Base-by-base conservation (phyloP, 2,113 vertebrate genomes). In the Aplodontia rufa region DNA sequence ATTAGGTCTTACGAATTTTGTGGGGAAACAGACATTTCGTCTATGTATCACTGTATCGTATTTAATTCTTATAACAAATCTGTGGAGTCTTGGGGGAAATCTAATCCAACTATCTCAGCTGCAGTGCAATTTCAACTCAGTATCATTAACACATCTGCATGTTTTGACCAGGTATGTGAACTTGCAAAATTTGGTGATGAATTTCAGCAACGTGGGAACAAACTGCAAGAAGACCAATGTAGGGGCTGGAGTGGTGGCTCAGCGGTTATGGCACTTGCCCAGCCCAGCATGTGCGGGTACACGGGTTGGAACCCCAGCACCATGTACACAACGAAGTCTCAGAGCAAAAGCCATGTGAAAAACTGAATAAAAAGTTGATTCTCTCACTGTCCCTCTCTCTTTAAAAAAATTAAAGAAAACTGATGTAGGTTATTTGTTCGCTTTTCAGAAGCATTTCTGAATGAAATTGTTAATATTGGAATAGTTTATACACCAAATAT, bases 61-160 rank as follows among this genome's bases (percentile, higher is more conserved):
- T 64, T 79, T 71, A 89, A 75, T 66, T 91, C 85, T 72, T 88
- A 51, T 85, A 96, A 93, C 42, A 91, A 93, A 79, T 12, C 37
- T 45, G 1, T 30, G 3, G n/a, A 92, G 45, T 32, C 40, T 87
- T 91, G 42, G n/a, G 14, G 49, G 45, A 87, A 47, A 45, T 37
- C 26, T n/a, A 62, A 62, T 9, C 81, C 26, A 51, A 37, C 64
- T 72, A 7, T 74, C 85, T 87, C 68, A 40, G 4, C 35, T 19
- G 20, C 5, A 72, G 26, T 68, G 17, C 30, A 68, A 90, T 83
- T 40, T 53, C 58, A 60, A 74, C 32, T 86, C 37, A 42, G 0
- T 8, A 3, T 51, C 62, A 40, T 37, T 86, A 66, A 58, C 45
- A 89, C 45, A 64, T 53, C 49, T 40, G 30, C 7, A 22, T n/a